These are phyloP conservation scores for Ormyrus thymus DNA, from an alignment of 2,888 invertebrate genomes.

Conservation along the genomic window DNA sequence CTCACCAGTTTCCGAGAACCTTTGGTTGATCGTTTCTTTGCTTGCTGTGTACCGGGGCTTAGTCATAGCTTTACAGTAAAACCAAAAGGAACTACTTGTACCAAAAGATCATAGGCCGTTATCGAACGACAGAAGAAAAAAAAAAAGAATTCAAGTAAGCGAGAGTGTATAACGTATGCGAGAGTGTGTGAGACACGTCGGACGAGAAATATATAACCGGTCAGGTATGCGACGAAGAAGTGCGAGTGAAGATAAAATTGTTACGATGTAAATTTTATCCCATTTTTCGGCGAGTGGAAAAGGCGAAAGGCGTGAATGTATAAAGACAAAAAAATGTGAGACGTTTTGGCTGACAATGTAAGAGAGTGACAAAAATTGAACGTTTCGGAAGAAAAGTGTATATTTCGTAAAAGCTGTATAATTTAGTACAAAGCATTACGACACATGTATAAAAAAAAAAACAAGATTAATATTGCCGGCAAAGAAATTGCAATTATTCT, in stretches of 20 bases:
- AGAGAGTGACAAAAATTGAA: conserved; percentile 42
- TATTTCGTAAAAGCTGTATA: conserved; percentile 62
- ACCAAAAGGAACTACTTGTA: conserved; percentile 64
- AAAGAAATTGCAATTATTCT: conserved; percentile 26
- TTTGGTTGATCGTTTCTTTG: conserved; percentile 28
- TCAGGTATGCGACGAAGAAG: conserved; percentile 43
- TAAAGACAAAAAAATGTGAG: neutral
- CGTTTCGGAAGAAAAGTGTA: conserved; percentile 49
- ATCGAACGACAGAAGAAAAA: conserved; percentile 43
- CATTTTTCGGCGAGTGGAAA: conserved; percentile 40
- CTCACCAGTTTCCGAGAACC: neutral
- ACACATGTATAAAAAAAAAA: conserved; percentile 65
- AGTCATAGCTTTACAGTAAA: conserved; percentile 64
- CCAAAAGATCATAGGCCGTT: conserved; percentile 59
- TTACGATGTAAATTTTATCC: conserved; percentile 46
- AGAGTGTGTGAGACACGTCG: conserved; percentile 8
- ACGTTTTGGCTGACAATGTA: neutral
- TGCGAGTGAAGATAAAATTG: conserved; percentile 41
- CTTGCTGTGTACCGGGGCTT: conserved; percentile 52
- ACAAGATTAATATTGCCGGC: conserved; percentile 50
- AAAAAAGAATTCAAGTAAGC: conserved; percentile 44
- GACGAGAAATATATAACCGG: conserved; percentile 6
- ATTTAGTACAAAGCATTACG: conserved; percentile 69
- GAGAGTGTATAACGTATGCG: conserved; percentile 30
- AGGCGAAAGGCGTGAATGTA: conserved; percentile 13